Base-by-base conservation (phyloP, 2,888 invertebrate species). In the Lasioglossum calceatum region DNA sequence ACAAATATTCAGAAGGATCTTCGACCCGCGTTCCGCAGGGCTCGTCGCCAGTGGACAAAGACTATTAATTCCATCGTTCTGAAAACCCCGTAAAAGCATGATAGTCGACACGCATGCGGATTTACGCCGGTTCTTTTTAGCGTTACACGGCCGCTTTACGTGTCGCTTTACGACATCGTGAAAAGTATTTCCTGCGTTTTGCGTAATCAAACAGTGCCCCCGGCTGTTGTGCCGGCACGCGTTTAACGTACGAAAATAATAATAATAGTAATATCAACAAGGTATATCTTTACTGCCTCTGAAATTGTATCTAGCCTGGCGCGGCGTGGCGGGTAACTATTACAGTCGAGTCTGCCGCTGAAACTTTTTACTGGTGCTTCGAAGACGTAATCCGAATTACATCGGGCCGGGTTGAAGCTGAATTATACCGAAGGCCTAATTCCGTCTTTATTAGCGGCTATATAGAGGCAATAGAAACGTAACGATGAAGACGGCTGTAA, bases 91-190 rank as follows among this genome's bases (percentile, higher is more conserved):
- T 58, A 8, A 74, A 42, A 47, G 16, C 39, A 58, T 14, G n/a
- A 14, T 67, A 32, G 42, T 67, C 50, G 4, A 19, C 71, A n/a
- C 10, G 42, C 39, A 61, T 61, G 61, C 23, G 16, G 71, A 36
- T 80, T 86, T 77, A 78, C 76, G 58, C 77, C 79, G 74, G 84
- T 44, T 81, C 80, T 88, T 82, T 76, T 76, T 12, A 73, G 44
- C 36, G 32, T 1, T 14, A 50, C 75, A 71, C 78, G 72, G 54
- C 23, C 70, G 79, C 79, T 88, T 85, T 81, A 86, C 75, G 85
- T 54, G 50, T 44, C 67, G 77, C 64, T 87, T 90, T 89, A 89
- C 82, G 87, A 84, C 75, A 50, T 74, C 82, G 88, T 91, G 87
- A 87, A 89, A 87, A 36, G 77, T 72, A 74, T 58, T 10, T 71